Percentiles rank a stretch among this genome's conserved stretches.
Conservation (phyloP, 1,140 invertebrate species). For the Oedothorax gibbosus region DNA sequence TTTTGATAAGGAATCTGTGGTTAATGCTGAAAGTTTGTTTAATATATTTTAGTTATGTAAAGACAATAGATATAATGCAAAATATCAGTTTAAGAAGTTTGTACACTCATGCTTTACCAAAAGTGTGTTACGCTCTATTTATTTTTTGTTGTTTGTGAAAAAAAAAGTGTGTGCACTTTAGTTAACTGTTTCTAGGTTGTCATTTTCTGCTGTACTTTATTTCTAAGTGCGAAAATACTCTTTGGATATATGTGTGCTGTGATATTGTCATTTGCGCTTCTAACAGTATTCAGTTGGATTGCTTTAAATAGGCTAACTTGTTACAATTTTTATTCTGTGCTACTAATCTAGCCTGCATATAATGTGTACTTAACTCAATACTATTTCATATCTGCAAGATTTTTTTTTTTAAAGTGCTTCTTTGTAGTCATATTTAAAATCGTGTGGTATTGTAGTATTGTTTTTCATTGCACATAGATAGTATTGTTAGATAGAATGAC, state of each 20-base stretch:
- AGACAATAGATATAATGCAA: too few relatives aligned
- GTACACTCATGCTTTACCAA: background rate
- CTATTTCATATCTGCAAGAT: background rate
- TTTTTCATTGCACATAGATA: background rate
- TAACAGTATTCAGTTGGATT: background rate
- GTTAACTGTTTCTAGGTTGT: background rate
- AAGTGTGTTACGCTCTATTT: background rate
- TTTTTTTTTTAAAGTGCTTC: background rate
- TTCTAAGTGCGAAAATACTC: background rate
- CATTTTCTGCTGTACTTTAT: background rate
- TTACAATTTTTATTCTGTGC: background rate
- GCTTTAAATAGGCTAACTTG: background rate
- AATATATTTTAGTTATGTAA: too few relatives aligned
- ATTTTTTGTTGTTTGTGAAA: background rate
- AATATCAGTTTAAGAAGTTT: background rate
- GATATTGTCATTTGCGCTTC: conserved; percentile 4
- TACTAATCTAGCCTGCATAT: background rate
- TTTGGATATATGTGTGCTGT: conserved; percentile 10
- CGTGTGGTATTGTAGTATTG: background rate
- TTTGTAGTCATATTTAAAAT: conserved; percentile 1
- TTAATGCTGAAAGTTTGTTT: too few relatives aligned
- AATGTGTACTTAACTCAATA: background rate
- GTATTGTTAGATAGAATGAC: background rate
- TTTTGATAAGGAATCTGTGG: too few relatives aligned
- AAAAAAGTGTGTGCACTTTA: background rate